These are phyloP conservation scores for Apaloderma vittatum DNA, from an alignment of 2,113 vertebrate genomes.

Conservation along the genomic window DNA sequence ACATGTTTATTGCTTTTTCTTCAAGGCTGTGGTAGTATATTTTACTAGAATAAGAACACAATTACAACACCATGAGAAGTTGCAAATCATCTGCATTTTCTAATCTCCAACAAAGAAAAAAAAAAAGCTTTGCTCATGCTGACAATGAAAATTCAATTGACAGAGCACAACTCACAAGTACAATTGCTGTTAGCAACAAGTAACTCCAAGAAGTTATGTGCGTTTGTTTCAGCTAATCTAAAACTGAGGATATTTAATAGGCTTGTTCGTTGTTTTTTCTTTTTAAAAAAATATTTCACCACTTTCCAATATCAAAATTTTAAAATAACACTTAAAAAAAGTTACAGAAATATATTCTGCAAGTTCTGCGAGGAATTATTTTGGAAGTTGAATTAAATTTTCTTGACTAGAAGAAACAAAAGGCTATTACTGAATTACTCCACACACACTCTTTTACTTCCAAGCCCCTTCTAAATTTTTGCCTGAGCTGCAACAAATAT, in stretches of 20 bases:
- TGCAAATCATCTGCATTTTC: background rate
- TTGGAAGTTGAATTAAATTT: background rate
- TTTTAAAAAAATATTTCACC: background rate
- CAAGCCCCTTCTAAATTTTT: background rate
- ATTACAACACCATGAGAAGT: background rate
- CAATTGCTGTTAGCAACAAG: background rate
- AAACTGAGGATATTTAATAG: background rate
- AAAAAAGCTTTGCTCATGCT: background rate
- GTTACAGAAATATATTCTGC: background rate
- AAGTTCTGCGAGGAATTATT: background rate
- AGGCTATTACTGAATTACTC: background rate
- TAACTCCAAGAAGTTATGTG: background rate
- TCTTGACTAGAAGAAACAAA: background rate
- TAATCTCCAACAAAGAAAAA: background rate
- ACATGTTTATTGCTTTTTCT: background rate
- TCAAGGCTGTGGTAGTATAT: background rate
- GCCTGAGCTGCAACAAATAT: background rate
- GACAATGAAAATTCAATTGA: background rate
- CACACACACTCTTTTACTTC: background rate
- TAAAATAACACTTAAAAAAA: background rate
- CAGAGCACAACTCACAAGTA: background rate
- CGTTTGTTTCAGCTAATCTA: background rate
- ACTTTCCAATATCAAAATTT: background rate
- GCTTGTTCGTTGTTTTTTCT: background rate
- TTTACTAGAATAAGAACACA: background rate